Percentiles rank a stretch among this genome's conserved stretches.
Conservation (phyloP, 2,113 vertebrate genomes). For the Sitta europaea region DNA sequence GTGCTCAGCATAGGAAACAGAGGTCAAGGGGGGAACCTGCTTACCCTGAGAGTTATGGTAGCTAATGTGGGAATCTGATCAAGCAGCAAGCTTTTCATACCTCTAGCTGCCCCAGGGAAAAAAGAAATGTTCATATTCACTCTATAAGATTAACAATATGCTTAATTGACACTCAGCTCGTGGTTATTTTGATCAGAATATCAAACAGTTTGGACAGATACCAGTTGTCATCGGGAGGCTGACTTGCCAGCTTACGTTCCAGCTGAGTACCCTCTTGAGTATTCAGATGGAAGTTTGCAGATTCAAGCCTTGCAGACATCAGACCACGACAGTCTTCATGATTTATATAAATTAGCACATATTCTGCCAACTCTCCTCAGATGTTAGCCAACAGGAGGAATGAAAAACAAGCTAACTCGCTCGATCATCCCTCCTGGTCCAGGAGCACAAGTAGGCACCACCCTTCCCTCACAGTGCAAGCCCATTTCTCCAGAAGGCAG, state of each 20-base stretch:
- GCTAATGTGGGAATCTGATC: not conserved
- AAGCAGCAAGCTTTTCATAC: not conserved
- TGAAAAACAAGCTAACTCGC: not conserved
- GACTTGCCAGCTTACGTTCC: not conserved
- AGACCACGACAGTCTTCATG: not conserved
- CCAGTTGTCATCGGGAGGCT: not conserved
- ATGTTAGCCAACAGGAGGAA: not conserved
- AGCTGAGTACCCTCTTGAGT: not conserved
- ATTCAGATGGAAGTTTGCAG: not conserved
- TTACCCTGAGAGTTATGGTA: not conserved
- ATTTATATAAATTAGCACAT: not conserved
- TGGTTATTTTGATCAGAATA: not conserved
- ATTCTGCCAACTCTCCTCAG: not conserved
- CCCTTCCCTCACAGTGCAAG: not conserved
- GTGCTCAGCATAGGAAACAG: fast-evolving
- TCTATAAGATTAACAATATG: not conserved
- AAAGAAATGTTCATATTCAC: not conserved
- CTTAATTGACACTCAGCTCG: not conserved
- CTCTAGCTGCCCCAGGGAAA: not conserved
- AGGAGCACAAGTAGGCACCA: not conserved
- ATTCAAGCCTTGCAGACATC: not conserved
- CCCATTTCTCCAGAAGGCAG: not conserved
- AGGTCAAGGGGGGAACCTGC: not conserved
- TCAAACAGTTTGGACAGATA: not conserved
- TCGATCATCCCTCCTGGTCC: not conserved